These are phyloP conservation scores for Acanthisitta chloris DNA, from an alignment of 2,113 vertebrate genomes.

Conservation along the genomic window DNA sequence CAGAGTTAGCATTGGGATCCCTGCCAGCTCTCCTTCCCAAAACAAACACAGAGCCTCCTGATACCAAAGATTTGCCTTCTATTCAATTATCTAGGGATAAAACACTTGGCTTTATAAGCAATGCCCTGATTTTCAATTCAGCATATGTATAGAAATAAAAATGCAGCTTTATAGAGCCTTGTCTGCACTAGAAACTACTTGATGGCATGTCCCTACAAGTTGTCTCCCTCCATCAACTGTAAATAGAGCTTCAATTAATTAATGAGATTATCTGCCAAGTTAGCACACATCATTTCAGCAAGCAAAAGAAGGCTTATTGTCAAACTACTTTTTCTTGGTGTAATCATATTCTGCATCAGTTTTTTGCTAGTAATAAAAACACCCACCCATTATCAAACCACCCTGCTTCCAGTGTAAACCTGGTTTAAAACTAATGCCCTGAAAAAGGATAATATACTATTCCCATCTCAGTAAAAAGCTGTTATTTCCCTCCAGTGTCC, in stretches of 20 bases:
- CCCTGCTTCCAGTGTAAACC: neutral
- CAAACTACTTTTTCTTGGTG: neutral
- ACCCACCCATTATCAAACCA: neutral
- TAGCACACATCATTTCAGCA: neutral
- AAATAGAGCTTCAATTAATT: constrained; percentile 51
- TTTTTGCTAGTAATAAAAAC: neutral
- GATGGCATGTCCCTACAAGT: neutral
- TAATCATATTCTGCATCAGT: neutral
- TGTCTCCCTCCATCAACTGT: neutral
- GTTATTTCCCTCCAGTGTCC: neutral
- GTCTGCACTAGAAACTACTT: neutral
- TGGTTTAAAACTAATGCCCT: neutral
- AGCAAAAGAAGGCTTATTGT: neutral
- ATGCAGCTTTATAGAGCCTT: neutral
- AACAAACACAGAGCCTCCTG: constrained; percentile 20
- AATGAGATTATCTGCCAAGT: constrained; percentile 9
- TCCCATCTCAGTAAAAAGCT: neutral
- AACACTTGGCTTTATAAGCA: neutral
- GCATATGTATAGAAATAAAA: constrained; percentile 12
- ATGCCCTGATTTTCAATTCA: neutral
- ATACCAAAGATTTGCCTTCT: constrained; percentile 37
- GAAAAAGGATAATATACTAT: neutral
- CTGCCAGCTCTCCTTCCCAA: constrained; percentile 46
- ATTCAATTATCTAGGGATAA: neutral
- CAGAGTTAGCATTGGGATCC: constrained; percentile 1